Base-by-base conservation (phyloP, 1,140 invertebrate genomes). In the Drosophila watanabei region DNA sequence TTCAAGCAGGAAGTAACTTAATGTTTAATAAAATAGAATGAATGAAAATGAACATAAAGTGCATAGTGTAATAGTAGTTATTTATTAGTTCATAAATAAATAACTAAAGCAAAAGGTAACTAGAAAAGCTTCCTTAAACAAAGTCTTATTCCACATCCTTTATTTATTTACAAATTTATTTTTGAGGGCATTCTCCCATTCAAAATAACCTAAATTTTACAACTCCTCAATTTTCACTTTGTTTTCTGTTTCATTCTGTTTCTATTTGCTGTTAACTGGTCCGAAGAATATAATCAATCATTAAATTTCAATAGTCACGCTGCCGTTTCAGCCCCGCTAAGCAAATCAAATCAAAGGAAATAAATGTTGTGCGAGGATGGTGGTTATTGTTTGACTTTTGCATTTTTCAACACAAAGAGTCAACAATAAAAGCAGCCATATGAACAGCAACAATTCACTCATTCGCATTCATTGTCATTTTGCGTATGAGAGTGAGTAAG, bases 401-500 rank as follows among this genome's bases (percentile, higher is more conserved):
- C 81, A 85, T 89, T 81, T 89, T 81, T 57, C 59, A 85, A 57
- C 72, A 69, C 59, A 68, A 59, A 49, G 14, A 30, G 54, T 48
- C 68, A 60, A 49, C 35, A 73, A 73, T 39, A 43, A 72, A 71
- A 60, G 70, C 70, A 43, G 70, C 20, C 45, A 73, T 51, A 73
- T 73, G 70, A 72, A 72, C 75, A 78, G 75, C 75, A 57, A 62
- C 75, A 71, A 66, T 62, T 87, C 75, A 69, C 52, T 73, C 80
- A 79, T 79, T 78, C 75, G 51, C 64, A 83, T 73, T 88, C 80
- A 89, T 84, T 87, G 84, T 89, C 85, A 89, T 88, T 84, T 64
- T 24, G n/a, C 11, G 59, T 18, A 49, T 45, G 24, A 16, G 14
- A 30, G 30, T 43, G 18, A 35, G 11, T 28, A 18, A 30, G 32